Conservation (phyloP, 1,140 invertebrate genomes). For the Drosophila melanica region DNA sequence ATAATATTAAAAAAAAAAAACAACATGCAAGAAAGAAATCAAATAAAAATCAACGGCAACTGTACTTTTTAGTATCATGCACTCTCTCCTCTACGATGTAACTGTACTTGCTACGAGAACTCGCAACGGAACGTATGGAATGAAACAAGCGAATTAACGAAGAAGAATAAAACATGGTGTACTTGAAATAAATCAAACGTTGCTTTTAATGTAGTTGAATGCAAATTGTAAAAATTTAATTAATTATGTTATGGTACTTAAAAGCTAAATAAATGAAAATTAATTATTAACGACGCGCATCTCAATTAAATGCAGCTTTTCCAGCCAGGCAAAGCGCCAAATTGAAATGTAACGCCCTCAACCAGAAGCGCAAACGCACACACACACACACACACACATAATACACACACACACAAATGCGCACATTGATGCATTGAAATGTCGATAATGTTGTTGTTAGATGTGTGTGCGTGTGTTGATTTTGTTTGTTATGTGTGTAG, state of each 20-base stretch:
- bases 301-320: constrained; percentile 77
- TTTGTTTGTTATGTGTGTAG: too few species aligned
- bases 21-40: constrained; percentile 20
- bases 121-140: constrained; percentile 56
- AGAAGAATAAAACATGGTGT: constrained; percentile 46
- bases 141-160: constrained; percentile 49
- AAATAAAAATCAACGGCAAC: constrained; percentile 38
- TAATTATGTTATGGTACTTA: constrained; percentile 55
- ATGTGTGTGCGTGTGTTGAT: constrained; percentile 4
- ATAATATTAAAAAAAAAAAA: neutral
- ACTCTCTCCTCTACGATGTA: constrained; percentile 51
- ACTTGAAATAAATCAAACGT: constrained; percentile 61
- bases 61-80: constrained; percentile 54
- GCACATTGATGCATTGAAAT: constrained; percentile 4
- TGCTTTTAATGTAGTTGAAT: constrained; percentile 63
- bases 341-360: constrained; percentile 58
- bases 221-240: constrained; percentile 46
- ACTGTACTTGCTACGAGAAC: constrained; percentile 59
- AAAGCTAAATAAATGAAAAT: constrained; percentile 51
- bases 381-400: constrained; percentile 11
- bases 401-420: constrained; percentile 6
- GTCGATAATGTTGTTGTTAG: constrained; percentile 40
- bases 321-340: constrained; percentile 67
- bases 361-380: constrained; percentile 5
- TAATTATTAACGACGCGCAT: constrained; percentile 43